Conservation (phyloP, 2,113 vertebrate species). For the Nesogale talazaci region DNA sequence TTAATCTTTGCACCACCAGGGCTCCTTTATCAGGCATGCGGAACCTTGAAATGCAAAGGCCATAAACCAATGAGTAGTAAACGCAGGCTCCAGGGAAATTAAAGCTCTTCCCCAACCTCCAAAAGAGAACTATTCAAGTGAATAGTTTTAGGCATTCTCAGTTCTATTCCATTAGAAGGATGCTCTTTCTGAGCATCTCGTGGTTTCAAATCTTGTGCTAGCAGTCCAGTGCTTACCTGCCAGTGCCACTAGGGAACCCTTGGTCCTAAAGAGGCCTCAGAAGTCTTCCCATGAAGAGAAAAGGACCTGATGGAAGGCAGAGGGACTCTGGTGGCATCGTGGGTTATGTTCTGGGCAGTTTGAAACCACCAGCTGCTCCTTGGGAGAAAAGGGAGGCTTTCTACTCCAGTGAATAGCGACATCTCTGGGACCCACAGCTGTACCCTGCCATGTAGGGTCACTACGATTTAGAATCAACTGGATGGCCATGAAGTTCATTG, state of each 20-base stretch:
- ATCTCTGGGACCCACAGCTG: background rate
- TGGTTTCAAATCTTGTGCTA: too few species aligned
- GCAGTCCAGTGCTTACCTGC: background rate
- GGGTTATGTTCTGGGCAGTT: background rate
- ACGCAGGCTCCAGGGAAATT: constrained; percentile 6
- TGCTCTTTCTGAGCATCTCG: background rate
- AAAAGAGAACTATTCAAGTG: background rate
- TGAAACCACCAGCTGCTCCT: background rate
- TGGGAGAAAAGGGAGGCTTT: background rate
- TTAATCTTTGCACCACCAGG: background rate
- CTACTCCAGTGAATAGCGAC: too few species aligned
- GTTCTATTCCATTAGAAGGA: background rate
- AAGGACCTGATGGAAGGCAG: background rate
- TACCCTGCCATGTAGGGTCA: background rate
- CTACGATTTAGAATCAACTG: background rate
- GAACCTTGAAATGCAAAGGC: background rate
- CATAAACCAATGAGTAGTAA: background rate
- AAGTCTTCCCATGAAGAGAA: background rate
- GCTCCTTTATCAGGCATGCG: background rate
- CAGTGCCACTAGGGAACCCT: too few species aligned
- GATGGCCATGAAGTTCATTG: background rate
- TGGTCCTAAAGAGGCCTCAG: background rate
- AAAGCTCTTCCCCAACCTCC: background rate
- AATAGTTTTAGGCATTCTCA: constrained; percentile 22
- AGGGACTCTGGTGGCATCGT: too few species aligned